A percentile compares a stretch with the other conserved stretches of the same genome.
These are phyloP conservation scores for Sorex maritimensis DNA, from an alignment of 2,797 vertebrate species.

Conservation along the genomic window DNA sequence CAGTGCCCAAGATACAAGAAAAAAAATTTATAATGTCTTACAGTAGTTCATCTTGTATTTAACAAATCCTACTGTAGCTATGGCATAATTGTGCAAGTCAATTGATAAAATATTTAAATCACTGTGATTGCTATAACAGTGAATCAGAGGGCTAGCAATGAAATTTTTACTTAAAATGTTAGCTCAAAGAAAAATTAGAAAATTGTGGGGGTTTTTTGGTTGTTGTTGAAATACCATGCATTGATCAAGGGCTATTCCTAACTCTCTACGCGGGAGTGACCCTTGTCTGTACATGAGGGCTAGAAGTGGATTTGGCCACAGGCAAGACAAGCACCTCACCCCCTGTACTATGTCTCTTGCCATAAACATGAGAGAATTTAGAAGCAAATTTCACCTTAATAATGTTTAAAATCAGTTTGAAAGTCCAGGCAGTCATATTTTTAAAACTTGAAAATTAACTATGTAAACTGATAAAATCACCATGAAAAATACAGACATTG, in stretches of 20 bases:
- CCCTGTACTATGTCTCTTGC: no score
- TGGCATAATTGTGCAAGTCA: not conserved
- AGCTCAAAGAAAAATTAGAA: not conserved
- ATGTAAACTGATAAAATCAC: not conserved
- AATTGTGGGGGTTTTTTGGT: not conserved
- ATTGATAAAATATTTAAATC: not conserved
- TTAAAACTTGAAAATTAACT: not conserved
- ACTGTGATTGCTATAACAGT: conserved; percentile 48
- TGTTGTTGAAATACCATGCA: no score
- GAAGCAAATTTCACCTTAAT: conserved; percentile 13
- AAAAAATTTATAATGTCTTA: not conserved
- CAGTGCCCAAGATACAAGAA: not conserved
- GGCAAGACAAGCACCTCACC: no score
- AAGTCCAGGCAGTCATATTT: conserved; percentile 1
- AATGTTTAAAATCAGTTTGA: conserved; percentile 41
- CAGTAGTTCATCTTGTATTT: conserved; percentile 8
- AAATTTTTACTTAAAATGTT: conserved; percentile 50
- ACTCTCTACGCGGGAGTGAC: no score
- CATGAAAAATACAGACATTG: not conserved
- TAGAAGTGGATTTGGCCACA: no score
- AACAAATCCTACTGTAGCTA: not conserved
- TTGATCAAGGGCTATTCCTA: no score
- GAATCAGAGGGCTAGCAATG: not conserved
- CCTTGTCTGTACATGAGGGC: no score
- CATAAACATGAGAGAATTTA: not conserved